Base-by-base conservation (phyloP, 2,113 vertebrate genomes). In the Thunnus thynnus region DNA sequence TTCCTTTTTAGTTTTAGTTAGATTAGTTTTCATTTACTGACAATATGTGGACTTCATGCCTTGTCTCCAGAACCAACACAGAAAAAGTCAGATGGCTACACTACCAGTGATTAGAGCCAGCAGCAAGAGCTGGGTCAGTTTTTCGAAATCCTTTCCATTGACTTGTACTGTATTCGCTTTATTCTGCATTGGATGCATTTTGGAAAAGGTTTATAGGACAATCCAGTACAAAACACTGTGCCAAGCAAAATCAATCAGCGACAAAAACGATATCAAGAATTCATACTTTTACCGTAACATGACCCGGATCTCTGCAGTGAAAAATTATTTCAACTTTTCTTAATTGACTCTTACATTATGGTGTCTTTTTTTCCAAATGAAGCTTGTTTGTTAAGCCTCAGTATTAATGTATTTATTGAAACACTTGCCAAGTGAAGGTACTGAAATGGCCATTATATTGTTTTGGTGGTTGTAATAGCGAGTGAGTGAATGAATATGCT, bases 351-450 rank as follows among this genome's bases (percentile, higher is more conserved):
- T 58, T 46, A 27, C 60, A 27, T 22, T 48, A 13, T 41, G n/a
- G 22, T 72, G 6, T 66, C 4, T 5, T 44, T 76, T 44, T 76
- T 61, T 63, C 67, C 54, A 67, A 72, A 80, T 76, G 48, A 82
- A 80, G 70, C 68, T 78, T 81, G 67, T 74, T 77, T 65, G 62
- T 55, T 78, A 66, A 64, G 83, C 88, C 76, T 90, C 84, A 83
- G 85, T 88, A 74, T 73, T 83, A 84, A 61, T 82, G 47, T 85
- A 86, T 91, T 83, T 84, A 87, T 77, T 85, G 50, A 86, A 76
- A 85, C 41, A 73, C 47, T 87, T 86, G 58, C 80, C 50, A 87
- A 86, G 66, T 89, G 82, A 91, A 91, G 91, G 91, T 92, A 92
- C 87, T 84, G 62, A 78, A 81, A 75, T 61, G 72, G 68, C 60